These are phyloP conservation scores for Phaetusa simplex DNA, from an alignment of 2,113 vertebrate species.

Conservation along the genomic window DNA sequence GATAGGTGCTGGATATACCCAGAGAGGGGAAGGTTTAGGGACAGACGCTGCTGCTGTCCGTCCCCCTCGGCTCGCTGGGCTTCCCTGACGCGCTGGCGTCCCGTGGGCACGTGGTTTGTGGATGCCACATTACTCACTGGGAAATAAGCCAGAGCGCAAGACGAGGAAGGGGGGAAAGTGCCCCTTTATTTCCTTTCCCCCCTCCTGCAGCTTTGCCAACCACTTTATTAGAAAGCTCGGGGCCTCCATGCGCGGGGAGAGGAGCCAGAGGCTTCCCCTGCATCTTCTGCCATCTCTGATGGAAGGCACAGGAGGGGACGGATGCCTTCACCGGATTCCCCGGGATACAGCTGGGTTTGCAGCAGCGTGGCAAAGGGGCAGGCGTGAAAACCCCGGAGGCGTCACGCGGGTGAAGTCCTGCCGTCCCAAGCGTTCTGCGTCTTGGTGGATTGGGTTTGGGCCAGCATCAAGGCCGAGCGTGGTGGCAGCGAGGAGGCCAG, in stretches of 20 bases:
- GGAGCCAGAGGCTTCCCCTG: background rate
- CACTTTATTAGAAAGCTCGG: background rate
- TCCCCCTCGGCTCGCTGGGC: background rate
- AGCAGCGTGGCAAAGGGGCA: rapidly evolving
- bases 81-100: background rate
- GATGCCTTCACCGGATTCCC: background rate
- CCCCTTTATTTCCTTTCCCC: background rate
- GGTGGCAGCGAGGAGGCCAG: background rate
- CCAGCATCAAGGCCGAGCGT: rapidly evolving
- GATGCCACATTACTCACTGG: rapidly evolving
- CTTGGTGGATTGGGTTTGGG: background rate
- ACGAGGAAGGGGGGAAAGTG: too few relatives aligned
- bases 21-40: background rate
- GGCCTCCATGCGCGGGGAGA: background rate
- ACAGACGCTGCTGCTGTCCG: rapidly evolving
- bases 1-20: background rate
- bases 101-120: background rate
- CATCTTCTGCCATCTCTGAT: background rate
- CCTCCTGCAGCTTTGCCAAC: background rate
- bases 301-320: background rate
- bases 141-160: background rate
- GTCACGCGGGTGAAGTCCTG: too few relatives aligned
- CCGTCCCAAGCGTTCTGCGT: rapidly evolving
- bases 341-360: background rate
- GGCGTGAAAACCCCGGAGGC: background rate